Base-by-base conservation (phyloP, 2,113 vertebrate genomes). In the Zosterops japonicus region DNA sequence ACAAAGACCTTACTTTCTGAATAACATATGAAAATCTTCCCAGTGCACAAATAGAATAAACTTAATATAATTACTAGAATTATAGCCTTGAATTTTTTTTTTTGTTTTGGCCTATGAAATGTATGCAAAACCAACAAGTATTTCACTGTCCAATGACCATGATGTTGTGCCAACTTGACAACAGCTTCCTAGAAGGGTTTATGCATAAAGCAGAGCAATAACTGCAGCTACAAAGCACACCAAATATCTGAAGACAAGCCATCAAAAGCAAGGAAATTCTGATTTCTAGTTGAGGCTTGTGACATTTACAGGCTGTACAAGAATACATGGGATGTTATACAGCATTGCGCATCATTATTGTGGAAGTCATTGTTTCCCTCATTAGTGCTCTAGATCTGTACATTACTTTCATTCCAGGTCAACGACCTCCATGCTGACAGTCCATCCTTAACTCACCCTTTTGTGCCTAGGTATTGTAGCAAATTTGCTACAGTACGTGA, bases 291-390 rank as follows among this genome's bases (percentile, higher is more conserved):
- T 95, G 92, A 90, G 76, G 94, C 94, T 90, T 85, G 80, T 96
- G 95, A 96, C 96, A 96, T 97, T 97, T 97, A 90, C 88, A 79
- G 90, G 93, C 94, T 95, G 41, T 23, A 91, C 72, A 89, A 95
- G 96, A 97, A 95, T 88, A 96, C 96, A 95, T 95, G 96, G 97
- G 96, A 97, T 97, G 94, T 97, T 97, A 93, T 97, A 92, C 91
- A 93, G 96, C 89, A 96, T 93, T 95, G 96, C 35, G 94, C 95
- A 97, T 97, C 97, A 97, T 97, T 97, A 97, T 97, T 95, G 97
- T 96, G 89, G 94, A 97, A 97, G 97, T 97, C 95, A 97, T 97
- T 97, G 96, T 97, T 97, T 96, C 96, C 97, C 97, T 97, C 96
- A 97, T 97, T 97, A 97, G 97, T 11, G 94, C 96, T 95, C 95